These are phyloP conservation scores for Coptodon rendalli DNA, from an alignment of 2,113 vertebrate genomes.

Conservation along the genomic window DNA sequence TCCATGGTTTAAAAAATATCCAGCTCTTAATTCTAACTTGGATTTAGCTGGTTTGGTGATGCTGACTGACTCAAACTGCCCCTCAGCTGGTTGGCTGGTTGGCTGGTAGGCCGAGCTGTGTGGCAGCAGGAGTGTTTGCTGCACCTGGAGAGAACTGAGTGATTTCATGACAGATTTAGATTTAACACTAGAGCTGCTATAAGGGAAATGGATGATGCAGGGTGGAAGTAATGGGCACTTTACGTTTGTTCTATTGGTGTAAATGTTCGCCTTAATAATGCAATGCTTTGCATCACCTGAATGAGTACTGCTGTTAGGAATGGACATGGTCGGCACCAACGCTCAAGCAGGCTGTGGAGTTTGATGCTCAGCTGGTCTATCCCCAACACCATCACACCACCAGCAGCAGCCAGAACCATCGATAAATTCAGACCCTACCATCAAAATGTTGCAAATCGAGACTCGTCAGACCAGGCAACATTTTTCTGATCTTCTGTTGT, in stretches of 20 bases:
- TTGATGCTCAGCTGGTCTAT: neutral
- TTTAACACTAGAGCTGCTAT: neutral
- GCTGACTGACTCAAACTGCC: neutral
- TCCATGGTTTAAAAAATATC: neutral
- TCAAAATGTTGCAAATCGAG: neutral
- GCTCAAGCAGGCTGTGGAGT: neutral
- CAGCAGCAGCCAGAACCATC: neutral
- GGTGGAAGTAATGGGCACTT: neutral
- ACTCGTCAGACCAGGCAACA: neutral
- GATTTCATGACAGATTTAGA: neutral
- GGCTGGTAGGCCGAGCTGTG: neutral
- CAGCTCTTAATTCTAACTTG: neutral
- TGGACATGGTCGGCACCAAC: neutral
- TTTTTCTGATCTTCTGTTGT: neutral
- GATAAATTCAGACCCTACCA: neutral
- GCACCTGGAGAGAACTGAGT: neutral
- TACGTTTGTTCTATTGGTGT: neutral
- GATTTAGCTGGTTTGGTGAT: neutral
- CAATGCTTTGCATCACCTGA: rapidly evolving
- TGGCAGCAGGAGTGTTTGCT: neutral
- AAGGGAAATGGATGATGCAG: neutral
- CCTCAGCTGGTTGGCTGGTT: neutral
- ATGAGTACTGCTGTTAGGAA: neutral
- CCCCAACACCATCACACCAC: neutral
- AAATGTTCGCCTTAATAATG: rapidly evolving